Percentiles rank a stretch among this genome's conserved stretches.
phyloP scores from a whole-genome alignment of 1,140 invertebrate genomes.

The Lethrus apterus region DNA sequence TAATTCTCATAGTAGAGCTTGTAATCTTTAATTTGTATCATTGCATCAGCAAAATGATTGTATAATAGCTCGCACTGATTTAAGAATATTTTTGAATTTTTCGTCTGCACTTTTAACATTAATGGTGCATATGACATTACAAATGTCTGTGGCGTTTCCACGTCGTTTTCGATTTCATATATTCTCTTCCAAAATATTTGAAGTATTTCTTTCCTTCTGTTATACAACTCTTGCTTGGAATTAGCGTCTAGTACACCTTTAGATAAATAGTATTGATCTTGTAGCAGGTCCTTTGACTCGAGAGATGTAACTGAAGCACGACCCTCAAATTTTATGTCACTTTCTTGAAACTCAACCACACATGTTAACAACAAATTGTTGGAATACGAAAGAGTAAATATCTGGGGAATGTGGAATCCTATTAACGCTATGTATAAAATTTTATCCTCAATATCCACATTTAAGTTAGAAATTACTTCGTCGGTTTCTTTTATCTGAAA shows the following conservation, averaged over 20 bases:
- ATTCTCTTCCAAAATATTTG: conserved; percentile 4
- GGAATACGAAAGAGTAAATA: neutral
- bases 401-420: conserved; percentile 3
- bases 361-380: conserved; percentile 1
- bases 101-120: neutral
- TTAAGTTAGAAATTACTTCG: neutral
- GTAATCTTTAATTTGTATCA: conserved; percentile 3
- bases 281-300: conserved; percentile 1
- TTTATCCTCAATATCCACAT: neutral
- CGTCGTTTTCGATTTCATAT: neutral
- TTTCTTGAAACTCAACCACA: conserved; percentile 2
- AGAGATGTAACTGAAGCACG: neutral
- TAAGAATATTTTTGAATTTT: conserved; percentile 5
- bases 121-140: conserved; percentile 1
- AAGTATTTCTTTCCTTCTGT: conserved; percentile 2
- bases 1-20: neutral
- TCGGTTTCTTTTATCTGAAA: neutral
- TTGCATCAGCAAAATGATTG: neutral
- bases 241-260: neutral
- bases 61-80: conserved; percentile 7
- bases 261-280: too few relatives aligned
- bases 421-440: conserved; percentile 6
- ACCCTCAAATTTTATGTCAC: neutral
- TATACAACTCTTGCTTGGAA: neutral
- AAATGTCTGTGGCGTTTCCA: neutral